phyloP scores from a whole-genome alignment of 2,888 invertebrate genomes.

The Eilema caniola region DNA sequence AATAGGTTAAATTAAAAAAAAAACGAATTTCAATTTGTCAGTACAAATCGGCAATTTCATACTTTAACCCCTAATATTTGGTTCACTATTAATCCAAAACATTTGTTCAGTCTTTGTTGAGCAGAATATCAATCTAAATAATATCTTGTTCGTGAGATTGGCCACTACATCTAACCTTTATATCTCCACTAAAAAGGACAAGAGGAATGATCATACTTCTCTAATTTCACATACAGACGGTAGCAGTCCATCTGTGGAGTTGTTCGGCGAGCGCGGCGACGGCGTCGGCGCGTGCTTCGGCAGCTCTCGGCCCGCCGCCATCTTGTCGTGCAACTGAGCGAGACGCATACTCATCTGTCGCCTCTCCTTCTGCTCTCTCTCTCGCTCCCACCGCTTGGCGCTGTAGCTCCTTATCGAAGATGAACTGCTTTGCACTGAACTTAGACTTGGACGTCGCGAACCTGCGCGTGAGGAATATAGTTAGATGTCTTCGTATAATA shows the following conservation, averaged over 20 bases:
- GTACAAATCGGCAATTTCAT: too few species aligned
- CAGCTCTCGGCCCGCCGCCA: conserved; percentile 82
- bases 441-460: conserved; percentile 95
- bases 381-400: conserved; percentile 92
- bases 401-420: conserved; percentile 95
- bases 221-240: conserved; percentile 93
- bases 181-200: conserved; percentile 53
- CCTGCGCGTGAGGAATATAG: conserved; percentile 81
- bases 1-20: too few species aligned
- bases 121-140: too few species aligned
- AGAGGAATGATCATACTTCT: conserved; percentile 87
- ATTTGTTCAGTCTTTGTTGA: too few species aligned
- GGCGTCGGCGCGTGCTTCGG: conserved; percentile 89
- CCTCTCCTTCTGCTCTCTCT: conserved; percentile 93
- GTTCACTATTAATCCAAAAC: too few species aligned
- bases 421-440: conserved; percentile 94
- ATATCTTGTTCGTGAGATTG: background rate
- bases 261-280: conserved; percentile 92
- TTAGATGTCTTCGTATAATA: conserved; percentile 29
- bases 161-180: background rate
- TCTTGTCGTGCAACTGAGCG: conserved; percentile 89
- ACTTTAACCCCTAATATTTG: too few species aligned
- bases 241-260: conserved; percentile 93
- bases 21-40: too few species aligned
- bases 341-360: conserved; percentile 92